A percentile compares a stretch with the other conserved stretches of the same genome.
These are phyloP conservation scores for Sebastes hopkinsi DNA, from an alignment of 2,797 vertebrate genomes.

Conservation along the genomic window DNA sequence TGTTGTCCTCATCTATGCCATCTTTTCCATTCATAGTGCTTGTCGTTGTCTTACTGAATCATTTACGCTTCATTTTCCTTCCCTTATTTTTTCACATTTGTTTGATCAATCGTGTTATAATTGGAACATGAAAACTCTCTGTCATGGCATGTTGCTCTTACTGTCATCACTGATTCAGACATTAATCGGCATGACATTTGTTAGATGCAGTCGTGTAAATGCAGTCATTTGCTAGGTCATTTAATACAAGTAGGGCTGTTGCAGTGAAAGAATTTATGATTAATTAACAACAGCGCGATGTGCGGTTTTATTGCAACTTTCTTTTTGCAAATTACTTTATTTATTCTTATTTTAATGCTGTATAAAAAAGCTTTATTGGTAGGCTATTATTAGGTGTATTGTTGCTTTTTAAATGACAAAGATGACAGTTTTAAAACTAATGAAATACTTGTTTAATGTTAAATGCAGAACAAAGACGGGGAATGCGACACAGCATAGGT, in stretches of 20 bases:
- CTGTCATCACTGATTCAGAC: constrained; percentile 13
- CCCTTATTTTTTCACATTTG: constrained; percentile 30
- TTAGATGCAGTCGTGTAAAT: constrained; percentile 13
- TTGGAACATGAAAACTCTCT: constrained; percentile 23
- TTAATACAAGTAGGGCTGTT: background rate
- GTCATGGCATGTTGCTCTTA: constrained; percentile 16
- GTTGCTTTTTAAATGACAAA: too few species aligned
- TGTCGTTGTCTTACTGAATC: constrained; percentile 12
- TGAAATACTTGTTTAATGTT: too few species aligned
- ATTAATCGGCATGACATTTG: constrained; percentile 31
- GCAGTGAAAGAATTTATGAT: too few species aligned
- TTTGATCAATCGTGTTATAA: constrained; percentile 21
- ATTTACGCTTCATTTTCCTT: constrained; percentile 36
- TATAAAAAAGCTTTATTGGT: too few species aligned
- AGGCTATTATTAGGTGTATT: too few species aligned
- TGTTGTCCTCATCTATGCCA: background rate
- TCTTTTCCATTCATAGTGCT: background rate
- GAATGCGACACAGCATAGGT: too few species aligned
- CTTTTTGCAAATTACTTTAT: too few species aligned
- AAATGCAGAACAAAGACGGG: too few species aligned
- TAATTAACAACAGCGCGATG: too few species aligned
- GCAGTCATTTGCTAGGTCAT: background rate
- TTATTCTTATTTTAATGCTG: too few species aligned
- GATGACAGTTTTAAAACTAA: too few species aligned
- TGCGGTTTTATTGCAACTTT: too few species aligned